phyloP scores from a whole-genome alignment of 2,113 vertebrate genomes.

The Vimba vimba region DNA sequence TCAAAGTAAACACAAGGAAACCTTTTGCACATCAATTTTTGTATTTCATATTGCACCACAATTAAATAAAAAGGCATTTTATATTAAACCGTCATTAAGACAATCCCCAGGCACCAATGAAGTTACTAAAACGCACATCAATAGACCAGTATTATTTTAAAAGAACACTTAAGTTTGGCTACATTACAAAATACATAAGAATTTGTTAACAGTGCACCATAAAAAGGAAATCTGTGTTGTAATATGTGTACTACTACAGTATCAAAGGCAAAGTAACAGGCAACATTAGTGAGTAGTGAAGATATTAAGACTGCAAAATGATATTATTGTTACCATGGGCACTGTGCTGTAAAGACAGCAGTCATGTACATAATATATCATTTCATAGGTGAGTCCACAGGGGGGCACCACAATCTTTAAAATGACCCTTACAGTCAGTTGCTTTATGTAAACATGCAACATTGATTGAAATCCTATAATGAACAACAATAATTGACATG shows the following conservation, averaged over 20 bases:
- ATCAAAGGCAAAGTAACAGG: constrained; percentile 45
- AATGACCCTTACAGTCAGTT: background rate
- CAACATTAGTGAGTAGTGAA: background rate
- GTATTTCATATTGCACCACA: constrained; percentile 58
- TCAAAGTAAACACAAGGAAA: background rate
- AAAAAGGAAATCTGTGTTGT: background rate
- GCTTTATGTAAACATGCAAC: constrained; percentile 20
- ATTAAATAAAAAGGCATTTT: constrained; percentile 47
- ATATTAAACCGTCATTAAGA: constrained; percentile 49
- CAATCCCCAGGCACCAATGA: constrained; percentile 45
- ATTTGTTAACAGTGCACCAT: constrained; percentile 6
- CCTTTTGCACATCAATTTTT: constrained; percentile 20
- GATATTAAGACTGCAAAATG: constrained; percentile 1
- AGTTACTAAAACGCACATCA: constrained; percentile 31
- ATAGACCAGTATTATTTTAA: constrained; percentile 7
- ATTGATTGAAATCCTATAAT: background rate
- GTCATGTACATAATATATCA: background rate
- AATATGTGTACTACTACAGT: constrained; percentile 42
- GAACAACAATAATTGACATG: background rate
- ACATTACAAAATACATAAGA: constrained; percentile 33
- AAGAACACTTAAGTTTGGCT: constrained; percentile 33
- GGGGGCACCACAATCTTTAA: constrained; percentile 1
- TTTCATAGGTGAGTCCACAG: background rate
- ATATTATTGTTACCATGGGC: background rate
- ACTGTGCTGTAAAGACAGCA: background rate